Conservation (phyloP, 2,113 vertebrate species). For the Myotis davidii region DNA sequence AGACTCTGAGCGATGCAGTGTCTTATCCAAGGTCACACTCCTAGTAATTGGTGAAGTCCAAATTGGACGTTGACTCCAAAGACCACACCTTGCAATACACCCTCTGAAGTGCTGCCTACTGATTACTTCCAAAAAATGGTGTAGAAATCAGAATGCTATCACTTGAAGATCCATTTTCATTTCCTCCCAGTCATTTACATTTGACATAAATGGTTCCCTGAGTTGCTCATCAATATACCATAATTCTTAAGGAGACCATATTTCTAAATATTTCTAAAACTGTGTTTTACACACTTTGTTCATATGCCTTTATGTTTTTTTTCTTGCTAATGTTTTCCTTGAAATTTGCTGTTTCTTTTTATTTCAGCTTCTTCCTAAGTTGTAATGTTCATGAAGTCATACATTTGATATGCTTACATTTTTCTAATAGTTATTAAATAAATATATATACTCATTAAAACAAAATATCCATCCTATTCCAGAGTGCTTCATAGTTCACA, state of each 20-base stretch:
- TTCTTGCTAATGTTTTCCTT: constrained; percentile 33
- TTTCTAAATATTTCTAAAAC: neutral
- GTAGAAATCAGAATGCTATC: neutral
- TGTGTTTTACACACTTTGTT: neutral
- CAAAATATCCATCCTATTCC: neutral
- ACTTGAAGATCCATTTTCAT: neutral
- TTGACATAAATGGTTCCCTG: neutral
- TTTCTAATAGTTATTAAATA: constrained; percentile 19
- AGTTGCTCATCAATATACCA: neutral
- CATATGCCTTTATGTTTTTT: neutral
- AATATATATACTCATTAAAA: neutral
- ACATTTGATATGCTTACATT: neutral
- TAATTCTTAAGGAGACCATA: neutral
- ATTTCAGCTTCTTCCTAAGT: neutral
- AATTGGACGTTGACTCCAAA: neutral
- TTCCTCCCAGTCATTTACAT: neutral
- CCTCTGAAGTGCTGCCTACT: neutral
- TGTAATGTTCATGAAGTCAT: neutral
- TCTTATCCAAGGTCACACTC: neutral
- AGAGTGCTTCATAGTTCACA: neutral
- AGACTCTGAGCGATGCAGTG: neutral
- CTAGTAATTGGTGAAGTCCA: neutral
- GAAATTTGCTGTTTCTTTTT: neutral
- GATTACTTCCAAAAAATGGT: neutral
- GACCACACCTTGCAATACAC: neutral